These are phyloP conservation scores for Podotricha telesiphe DNA, from an alignment of 2,888 invertebrate species.

Conservation along the genomic window DNA sequence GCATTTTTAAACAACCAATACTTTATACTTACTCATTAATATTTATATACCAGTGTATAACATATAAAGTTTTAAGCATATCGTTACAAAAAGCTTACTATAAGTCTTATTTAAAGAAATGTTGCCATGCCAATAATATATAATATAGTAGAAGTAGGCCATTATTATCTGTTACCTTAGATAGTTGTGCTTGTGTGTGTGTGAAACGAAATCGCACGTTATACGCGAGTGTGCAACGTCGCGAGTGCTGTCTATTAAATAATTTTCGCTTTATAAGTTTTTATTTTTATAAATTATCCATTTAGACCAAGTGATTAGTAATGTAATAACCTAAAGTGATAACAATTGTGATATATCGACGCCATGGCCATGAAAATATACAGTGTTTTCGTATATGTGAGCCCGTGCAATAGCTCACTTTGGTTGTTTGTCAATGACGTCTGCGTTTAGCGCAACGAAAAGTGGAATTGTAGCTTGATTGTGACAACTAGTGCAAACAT, in stretches of 20 bases:
- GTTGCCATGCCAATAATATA: conserved; percentile 49
- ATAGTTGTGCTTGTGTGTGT: conserved; percentile 58
- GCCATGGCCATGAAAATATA: conserved; percentile 72
- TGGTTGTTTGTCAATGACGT: conserved; percentile 84
- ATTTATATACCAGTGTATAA: no score
- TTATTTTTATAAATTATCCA: conserved; percentile 80
- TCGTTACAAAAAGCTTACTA: neutral
- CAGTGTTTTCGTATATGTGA: conserved; percentile 79
- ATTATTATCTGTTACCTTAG: conserved; percentile 68
- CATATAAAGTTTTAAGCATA: neutral
- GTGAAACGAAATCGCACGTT: conserved; percentile 77
- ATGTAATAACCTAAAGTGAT: conserved; percentile 77
- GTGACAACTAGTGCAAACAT: conserved; percentile 81
- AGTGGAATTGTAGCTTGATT: conserved; percentile 82
- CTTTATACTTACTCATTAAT: no score
- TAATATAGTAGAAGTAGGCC: conserved; percentile 48
- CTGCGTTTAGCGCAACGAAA: conserved; percentile 83
- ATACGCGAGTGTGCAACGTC: conserved; percentile 81
- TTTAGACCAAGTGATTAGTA: conserved; percentile 73
- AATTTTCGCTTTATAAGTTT: conserved; percentile 81
- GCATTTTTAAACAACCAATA: no score
- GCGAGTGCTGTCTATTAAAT: conserved; percentile 78
- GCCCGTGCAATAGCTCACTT: conserved; percentile 81
- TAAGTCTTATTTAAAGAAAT: conserved; percentile 30
- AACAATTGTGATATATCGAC: conserved; percentile 77